phyloP scores from a whole-genome alignment of 2,797 vertebrate genomes.

The Oryzias dopingdopingensis region DNA sequence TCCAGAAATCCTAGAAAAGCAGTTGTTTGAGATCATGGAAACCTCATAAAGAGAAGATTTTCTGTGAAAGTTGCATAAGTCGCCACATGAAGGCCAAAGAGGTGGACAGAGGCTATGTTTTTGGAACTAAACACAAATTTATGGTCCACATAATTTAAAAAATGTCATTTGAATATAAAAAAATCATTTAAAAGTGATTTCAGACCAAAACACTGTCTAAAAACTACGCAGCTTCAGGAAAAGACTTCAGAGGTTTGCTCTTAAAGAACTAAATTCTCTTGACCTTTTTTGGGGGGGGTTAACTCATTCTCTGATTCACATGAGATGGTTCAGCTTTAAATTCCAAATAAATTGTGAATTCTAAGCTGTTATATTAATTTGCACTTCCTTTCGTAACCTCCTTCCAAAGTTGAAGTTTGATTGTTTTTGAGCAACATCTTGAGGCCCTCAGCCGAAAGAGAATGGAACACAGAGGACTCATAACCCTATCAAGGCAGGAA shows the following conservation, averaged over 20 bases:
- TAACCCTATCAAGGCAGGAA: conserved; percentile 94
- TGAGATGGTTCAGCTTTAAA: conserved; percentile 25
- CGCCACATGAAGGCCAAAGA: conserved; percentile 31
- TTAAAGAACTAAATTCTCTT: neutral
- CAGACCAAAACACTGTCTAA: conserved; percentile 11
- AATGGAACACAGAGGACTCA: conserved; percentile 85
- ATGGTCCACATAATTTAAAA: conserved; percentile 29
- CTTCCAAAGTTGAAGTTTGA: conserved; percentile 83
- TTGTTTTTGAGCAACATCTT: conserved; percentile 86
- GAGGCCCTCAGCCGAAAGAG: conserved; percentile 85
- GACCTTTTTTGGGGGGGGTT: neutral
- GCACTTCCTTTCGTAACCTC: conserved; percentile 66
- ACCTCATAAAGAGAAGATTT: conserved; percentile 54
- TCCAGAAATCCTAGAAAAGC: conserved; percentile 28
- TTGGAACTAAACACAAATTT: conserved; percentile 53
- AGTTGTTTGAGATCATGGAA: conserved; percentile 56
- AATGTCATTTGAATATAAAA: conserved; percentile 21
- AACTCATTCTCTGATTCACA: conserved; percentile 24
- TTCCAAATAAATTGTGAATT: conserved; percentile 22
- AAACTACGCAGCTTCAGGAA: neutral
- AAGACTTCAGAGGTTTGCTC: conserved; percentile 1
- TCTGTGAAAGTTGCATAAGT: conserved; percentile 53
- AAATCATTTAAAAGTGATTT: conserved; percentile 17
- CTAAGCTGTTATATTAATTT: conserved; percentile 22
- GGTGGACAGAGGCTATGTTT: conserved; percentile 51